Percentiles rank a stretch among this genome's conserved stretches.
Conservation (phyloP, 2,888 invertebrate species). For the Eurytoma californica region DNA sequence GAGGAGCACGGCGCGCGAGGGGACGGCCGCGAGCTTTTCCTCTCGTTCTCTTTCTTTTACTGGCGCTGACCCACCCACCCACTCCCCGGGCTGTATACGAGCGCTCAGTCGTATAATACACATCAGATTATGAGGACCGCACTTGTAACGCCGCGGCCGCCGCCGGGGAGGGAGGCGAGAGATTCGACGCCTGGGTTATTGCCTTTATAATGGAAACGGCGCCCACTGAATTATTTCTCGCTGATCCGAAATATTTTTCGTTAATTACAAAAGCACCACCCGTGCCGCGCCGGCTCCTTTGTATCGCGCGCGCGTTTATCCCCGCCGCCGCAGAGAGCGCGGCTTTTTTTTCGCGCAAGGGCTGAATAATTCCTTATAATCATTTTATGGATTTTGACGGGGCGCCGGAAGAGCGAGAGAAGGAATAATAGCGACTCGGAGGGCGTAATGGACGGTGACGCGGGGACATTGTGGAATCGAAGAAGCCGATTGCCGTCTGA, state of each 20-base stretch:
- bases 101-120: conserved; percentile 64
- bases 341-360: conserved; percentile 19
- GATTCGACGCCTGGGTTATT: conserved; percentile 61
- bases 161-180: conserved; percentile 52
- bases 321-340: background rate
- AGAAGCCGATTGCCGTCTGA: conserved; percentile 51
- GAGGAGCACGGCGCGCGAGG: conserved; percentile 48
- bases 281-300: background rate
- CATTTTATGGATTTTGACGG: conserved; percentile 33
- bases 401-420: conserved; percentile 1
- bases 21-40: conserved; percentile 42
- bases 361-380: conserved; percentile 46
- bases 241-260: conserved; percentile 55
- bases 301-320: background rate
- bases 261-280: conserved; percentile 45
- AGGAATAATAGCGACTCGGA: background rate
- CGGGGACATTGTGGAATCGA: conserved; percentile 45
- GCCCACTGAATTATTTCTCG: conserved; percentile 61
- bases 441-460: conserved; percentile 31
- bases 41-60: conserved; percentile 50
- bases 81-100: conserved; percentile 19
- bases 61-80: conserved; percentile 17
- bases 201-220: conserved; percentile 69
- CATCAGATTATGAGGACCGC: conserved; percentile 68
- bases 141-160: conserved; percentile 61